Base-by-base conservation (phyloP, 2,888 invertebrate species). In the Abscondita cerata region DNA sequence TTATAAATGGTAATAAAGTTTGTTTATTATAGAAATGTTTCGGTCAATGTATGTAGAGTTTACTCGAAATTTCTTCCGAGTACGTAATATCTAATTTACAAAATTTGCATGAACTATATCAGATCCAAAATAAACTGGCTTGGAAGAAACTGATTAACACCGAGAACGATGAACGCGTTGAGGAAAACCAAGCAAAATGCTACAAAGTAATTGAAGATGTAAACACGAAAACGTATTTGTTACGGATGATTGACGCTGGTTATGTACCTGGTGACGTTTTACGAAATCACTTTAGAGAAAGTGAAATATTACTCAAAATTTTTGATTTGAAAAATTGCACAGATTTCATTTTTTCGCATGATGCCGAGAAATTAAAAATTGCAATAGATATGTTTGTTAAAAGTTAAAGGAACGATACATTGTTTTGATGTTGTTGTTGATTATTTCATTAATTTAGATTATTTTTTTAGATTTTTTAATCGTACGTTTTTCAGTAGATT, bases 121-220 rank as follows among this genome's bases (percentile, higher is more conserved):
- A 73, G 54, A 64, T 61, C 40, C 74, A 73, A 61, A 75, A 75
- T 51, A 69, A 72, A n/a, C 58, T 68, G 40, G 75, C 75, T n/a
- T 79, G 78, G 79, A 69, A 67, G 15, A 60, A 77, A 57, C 70
- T 79, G 8, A 75, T 77, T 62, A 71, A 68, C n/a, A 74, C 77
- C 54, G 55, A 50, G 31, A 67, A 56, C 44, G n/a, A n/a, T n/a
- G n/a, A n/a, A n/a, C n/a, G n/a, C n/a, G 51, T 64, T 12, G 60
- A 62, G 15, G 64, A 65, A 5, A 53, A 65, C 11, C 67, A 76
- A 52, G 64, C 70, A 11, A 61, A 70, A 58, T 76, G 75, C 51
- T 78, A 79, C 60, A 68, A 67, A 11, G 70, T 74, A 3, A 66
- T 79, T 16, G 69, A 73, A 54, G 77, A 80, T 70, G 62, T 78